Base-by-base conservation (phyloP, 1,140 invertebrate genomes). In the Trachymyrmex septentrionalis region DNA sequence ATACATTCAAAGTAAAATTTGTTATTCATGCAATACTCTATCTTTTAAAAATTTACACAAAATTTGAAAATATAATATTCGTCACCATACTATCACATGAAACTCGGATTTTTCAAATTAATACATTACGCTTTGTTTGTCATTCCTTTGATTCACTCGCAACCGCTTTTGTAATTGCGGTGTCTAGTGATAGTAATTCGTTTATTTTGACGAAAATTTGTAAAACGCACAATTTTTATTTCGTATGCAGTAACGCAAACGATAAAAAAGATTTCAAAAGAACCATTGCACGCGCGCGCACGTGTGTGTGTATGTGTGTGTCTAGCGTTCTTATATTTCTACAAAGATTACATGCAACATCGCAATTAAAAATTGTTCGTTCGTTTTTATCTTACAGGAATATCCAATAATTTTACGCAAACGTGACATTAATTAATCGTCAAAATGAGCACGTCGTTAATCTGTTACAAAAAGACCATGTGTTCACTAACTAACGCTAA, bases 361-460 rank as follows among this genome's bases (percentile, higher is more conserved):
- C 50, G 44, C 80, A 84, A 84, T 84, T 84, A 84, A 63, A 75
- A 61, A 82, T 21, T 27, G 50, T 34, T 82, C 21, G 55, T 19
- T 12, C 55, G 55, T 57, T 84, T 73, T 75, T 38, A 34, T 16
- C 38, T 55, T 34, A 14, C 19, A 50, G 55, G 24, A 63, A 84
- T 75, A 75, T 75, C 55, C 80, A 21, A 80, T 80, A 80, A 80
- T 69, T 80, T 66, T 24, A 67, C 30, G 27, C 38, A 27, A 67
- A 75, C 80, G 27, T 75, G 80, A 75, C 69, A 75, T 84, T 84
- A 82, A 82, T 82, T 82, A 84, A 84, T 84, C 80, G 57, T 38
- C 38, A 84, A 84, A 82, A 84, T 84, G 69, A 84, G 73, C 72
- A 24, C 14, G 24, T 27, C 69, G 69, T 73, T 80, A 61, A 55